Percentiles rank a stretch among this genome's conserved stretches.
phyloP scores from a whole-genome alignment of 2,113 vertebrate species.

The Pseudonaja textilis region DNA sequence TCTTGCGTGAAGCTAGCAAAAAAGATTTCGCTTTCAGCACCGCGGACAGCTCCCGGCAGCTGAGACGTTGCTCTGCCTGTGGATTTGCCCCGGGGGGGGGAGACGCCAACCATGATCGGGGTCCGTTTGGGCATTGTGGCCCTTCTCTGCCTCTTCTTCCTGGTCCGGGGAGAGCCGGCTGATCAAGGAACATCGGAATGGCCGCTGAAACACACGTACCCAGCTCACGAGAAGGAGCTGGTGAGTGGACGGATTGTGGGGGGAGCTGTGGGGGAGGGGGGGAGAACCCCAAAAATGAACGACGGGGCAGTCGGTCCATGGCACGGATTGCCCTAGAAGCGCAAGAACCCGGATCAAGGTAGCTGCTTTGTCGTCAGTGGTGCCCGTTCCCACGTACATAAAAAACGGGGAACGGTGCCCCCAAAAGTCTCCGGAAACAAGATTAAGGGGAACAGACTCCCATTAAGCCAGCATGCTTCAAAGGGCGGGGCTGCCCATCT shows the following conservation, averaged over 20 bases:
- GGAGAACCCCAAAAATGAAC: neutral
- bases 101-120: neutral
- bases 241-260: neutral
- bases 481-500: neutral
- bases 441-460: neutral
- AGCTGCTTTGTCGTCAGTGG: neutral
- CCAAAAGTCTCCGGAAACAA: neutral
- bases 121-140: neutral
- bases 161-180: neutral
- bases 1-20: neutral
- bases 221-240: constrained; percentile 32
- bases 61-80: neutral
- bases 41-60: neutral
- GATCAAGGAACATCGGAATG: neutral
- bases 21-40: neutral
- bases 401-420: neutral
- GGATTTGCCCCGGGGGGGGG: fast-evolving
- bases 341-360: neutral
- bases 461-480: neutral
- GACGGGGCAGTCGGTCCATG: neutral
- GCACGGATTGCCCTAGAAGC: neutral
- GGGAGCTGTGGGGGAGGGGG: neutral
- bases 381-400: neutral
- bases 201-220: neutral
- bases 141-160: neutral